A percentile compares a stretch with the other conserved stretches of the same genome.
phyloP scores from a whole-genome alignment of 2,113 vertebrate species.

The Lepidothrix coronata region DNA sequence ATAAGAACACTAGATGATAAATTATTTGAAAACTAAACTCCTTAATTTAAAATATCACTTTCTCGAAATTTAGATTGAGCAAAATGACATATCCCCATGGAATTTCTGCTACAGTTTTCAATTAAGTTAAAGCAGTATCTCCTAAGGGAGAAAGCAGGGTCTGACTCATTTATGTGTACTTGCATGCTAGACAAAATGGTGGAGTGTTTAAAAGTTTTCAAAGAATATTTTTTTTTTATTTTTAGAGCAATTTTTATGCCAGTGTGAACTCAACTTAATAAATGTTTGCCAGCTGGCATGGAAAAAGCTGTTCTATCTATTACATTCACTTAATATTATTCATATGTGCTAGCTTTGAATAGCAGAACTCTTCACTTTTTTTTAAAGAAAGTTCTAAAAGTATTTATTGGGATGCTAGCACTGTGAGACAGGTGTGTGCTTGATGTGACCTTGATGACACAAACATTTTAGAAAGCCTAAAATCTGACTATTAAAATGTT shows the following conservation, averaged over 20 bases:
- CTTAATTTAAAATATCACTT: not conserved
- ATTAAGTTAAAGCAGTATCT: not conserved
- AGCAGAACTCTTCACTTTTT: not conserved
- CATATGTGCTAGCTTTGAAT: not conserved
- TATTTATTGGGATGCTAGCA: not conserved
- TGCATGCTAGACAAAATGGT: not conserved
- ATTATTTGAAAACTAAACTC: not conserved
- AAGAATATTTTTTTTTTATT: not conserved
- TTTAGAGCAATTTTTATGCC: not conserved
- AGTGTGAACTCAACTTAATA: not conserved
- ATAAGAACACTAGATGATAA: not conserved
- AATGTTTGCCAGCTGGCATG: not conserved
- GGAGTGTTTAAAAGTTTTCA: not conserved
- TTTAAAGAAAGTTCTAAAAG: not conserved
- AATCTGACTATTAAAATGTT: not conserved
- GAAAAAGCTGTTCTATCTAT: not conserved
- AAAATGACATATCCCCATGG: not conserved
- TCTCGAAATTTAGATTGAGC: not conserved
- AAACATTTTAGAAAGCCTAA: not conserved
- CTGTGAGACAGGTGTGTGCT: not conserved
- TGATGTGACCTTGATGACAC: not conserved
- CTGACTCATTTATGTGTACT: conserved; percentile 35
- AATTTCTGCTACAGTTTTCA: not conserved
- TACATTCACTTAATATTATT: not conserved
- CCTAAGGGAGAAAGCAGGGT: not conserved